phyloP scores from a whole-genome alignment of 1,140 invertebrate species.

The Apis dorsata region DNA sequence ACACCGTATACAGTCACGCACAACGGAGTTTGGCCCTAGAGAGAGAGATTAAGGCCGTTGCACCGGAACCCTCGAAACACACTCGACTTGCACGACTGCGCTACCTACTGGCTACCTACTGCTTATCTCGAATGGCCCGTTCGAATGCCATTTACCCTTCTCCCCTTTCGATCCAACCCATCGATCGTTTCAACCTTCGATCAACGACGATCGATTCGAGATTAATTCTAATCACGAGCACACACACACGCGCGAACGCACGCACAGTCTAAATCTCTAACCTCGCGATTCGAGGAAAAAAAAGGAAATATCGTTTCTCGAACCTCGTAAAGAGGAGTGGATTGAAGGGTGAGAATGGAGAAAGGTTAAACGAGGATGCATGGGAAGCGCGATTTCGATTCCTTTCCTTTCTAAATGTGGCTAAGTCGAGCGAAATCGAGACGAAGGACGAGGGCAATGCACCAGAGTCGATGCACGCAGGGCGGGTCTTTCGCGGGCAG shows the following conservation, averaged over 20 bases:
- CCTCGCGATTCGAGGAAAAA: too few relatives aligned
- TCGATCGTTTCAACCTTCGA: background rate
- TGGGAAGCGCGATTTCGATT: background rate
- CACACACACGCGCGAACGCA: too few relatives aligned
- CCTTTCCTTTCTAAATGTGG: slow-evolving; percentile 59
- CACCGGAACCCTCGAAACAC: slow-evolving; percentile 71
- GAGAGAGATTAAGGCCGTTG: slow-evolving; percentile 73
- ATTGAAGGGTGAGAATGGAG: background rate
- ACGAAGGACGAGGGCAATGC: slow-evolving; percentile 75
- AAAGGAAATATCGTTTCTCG: too few relatives aligned
- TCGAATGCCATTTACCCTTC: background rate
- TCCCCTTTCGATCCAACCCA: background rate
- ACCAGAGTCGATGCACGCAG: slow-evolving; percentile 70
- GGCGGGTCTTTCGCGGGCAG: slow-evolving; percentile 75
- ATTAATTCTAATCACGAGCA: too few relatives aligned
- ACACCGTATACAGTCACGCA: slow-evolving; percentile 51
- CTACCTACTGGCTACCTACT: slow-evolving; percentile 40
- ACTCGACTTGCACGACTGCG: slow-evolving; percentile 49
- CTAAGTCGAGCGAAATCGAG: slow-evolving; percentile 71
- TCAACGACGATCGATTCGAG: background rate
- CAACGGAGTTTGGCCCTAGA: slow-evolving; percentile 66
- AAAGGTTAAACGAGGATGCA: too few relatives aligned
- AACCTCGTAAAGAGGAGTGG: too few relatives aligned
- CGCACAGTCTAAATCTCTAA: too few relatives aligned
- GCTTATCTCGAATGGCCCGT: background rate